A percentile compares a stretch with the other conserved stretches of the same genome.
phyloP scores from a whole-genome alignment of 2,113 vertebrate genomes.

The Saguinus midas region DNA sequence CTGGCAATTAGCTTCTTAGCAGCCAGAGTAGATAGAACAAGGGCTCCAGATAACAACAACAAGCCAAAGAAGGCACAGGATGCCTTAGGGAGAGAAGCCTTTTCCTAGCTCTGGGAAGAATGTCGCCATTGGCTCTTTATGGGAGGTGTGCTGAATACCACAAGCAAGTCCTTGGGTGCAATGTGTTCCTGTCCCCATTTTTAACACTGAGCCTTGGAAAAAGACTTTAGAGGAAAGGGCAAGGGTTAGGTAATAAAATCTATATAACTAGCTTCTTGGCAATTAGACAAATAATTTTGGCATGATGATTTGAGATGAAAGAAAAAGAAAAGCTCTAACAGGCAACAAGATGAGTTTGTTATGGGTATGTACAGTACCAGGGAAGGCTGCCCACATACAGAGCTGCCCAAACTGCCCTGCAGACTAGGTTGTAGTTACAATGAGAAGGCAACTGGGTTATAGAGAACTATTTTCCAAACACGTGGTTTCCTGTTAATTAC shows the following conservation, averaged over 20 bases:
- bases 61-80: neutral
- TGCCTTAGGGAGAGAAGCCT: neutral
- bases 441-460: neutral
- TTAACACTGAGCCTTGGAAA: neutral
- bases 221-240: neutral
- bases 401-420: neutral
- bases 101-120: neutral
- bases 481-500: neutral
- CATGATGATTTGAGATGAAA: neutral
- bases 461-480: neutral
- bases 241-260: neutral
- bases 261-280: neutral
- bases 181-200: neutral
- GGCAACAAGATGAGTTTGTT: neutral
- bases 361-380: neutral
- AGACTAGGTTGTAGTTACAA: neutral
- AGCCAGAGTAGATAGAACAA: neutral
- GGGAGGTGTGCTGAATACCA: neutral
- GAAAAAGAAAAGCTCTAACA: neutral
- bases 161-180: neutral
- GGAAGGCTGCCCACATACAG: neutral
- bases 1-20: neutral
- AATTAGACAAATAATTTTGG: neutral
- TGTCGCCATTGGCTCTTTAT: neutral
- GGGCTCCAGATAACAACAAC: neutral